Evolutionary conservation across 1,140 invertebrate species (phyloP).

Genomic region (Anoplophora glabripennis): DNA sequence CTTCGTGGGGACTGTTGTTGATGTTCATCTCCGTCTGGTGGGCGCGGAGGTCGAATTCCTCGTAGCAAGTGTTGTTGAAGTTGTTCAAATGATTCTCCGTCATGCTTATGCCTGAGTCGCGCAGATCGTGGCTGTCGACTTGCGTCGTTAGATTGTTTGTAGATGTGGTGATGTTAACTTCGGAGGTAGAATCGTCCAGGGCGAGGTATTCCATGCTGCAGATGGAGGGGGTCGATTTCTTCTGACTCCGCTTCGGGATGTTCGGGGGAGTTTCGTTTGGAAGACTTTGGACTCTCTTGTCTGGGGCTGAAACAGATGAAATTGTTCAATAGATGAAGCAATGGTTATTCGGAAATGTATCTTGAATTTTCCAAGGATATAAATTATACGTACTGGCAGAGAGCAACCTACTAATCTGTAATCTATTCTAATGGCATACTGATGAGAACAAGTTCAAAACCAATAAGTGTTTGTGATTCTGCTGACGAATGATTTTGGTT

Average conservation of each 20-base stretch:
- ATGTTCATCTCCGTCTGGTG: slow-evolving; percentile 51
- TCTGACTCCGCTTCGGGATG: slow-evolving; percentile 57
- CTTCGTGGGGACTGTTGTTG: slow-evolving; percentile 48
- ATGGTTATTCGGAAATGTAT: too few species aligned
- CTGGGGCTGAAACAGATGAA: slow-evolving; percentile 56
- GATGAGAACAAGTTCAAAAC: too few species aligned
- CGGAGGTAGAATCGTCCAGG: slow-evolving; percentile 27
- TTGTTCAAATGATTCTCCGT: slow-evolving; percentile 52
- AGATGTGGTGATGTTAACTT: slow-evolving; percentile 47
- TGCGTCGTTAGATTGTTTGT: slow-evolving; percentile 35
- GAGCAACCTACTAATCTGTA: too few species aligned
- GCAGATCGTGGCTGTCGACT: slow-evolving; percentile 49
- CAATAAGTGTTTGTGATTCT: too few species aligned
- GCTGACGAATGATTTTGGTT: too few species aligned
- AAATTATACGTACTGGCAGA: too few species aligned
- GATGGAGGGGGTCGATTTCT: slow-evolving; percentile 50
- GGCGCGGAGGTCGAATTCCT: slow-evolving; percentile 55
- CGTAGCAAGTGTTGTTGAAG: slow-evolving; percentile 57
- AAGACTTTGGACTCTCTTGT: slow-evolving; percentile 53
- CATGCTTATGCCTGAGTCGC: slow-evolving; percentile 58
- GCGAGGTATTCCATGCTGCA: slow-evolving; percentile 42
- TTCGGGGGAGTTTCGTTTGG: slow-evolving; percentile 54
- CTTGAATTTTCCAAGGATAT: too few species aligned
- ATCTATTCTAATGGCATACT: too few species aligned
- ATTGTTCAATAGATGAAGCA: slow-evolving; percentile 15